phyloP scores from a whole-genome alignment of 2,888 invertebrate genomes.

The Myopa tessellatipennis region DNA sequence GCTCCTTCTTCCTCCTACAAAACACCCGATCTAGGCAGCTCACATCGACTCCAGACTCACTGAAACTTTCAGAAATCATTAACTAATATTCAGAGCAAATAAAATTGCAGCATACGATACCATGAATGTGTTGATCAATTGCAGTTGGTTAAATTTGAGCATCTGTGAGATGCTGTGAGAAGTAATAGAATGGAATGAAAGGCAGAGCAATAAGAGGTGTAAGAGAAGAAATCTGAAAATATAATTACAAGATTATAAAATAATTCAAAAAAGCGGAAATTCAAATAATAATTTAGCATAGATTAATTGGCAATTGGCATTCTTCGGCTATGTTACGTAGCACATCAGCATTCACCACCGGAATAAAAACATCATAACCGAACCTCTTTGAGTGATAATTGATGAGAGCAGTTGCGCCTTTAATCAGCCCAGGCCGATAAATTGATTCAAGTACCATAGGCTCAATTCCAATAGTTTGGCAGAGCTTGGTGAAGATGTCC shows the following conservation, averaged over 20 bases:
- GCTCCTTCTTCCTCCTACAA: slow-evolving; percentile 16
- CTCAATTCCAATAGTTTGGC: background rate
- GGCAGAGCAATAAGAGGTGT: too few species aligned
- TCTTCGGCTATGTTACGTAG: background rate
- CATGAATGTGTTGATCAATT: too few species aligned
- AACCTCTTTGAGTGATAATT: background rate
- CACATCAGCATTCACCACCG: background rate
- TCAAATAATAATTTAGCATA: too few species aligned
- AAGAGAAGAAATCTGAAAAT: too few species aligned
- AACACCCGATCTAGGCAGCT: background rate
- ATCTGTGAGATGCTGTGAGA: background rate
- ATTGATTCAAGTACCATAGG: background rate
- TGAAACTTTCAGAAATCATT: background rate
- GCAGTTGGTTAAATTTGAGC: background rate
- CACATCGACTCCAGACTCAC: background rate
- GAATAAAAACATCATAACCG: background rate
- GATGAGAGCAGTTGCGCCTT: background rate
- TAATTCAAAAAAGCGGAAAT: too few species aligned
- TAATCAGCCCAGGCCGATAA: background rate
- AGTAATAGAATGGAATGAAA: background rate
- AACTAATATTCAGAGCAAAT: background rate
- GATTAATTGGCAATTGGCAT: background rate
- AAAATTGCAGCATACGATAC: background rate
- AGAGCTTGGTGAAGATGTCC: too few species aligned
- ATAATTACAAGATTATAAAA: too few species aligned